Percentiles rank a stretch among this genome's conserved stretches.
Evolutionary conservation across 64 coral and sea anemone genomes (phyloP).

Genomic region (Montipora cactus): DNA sequence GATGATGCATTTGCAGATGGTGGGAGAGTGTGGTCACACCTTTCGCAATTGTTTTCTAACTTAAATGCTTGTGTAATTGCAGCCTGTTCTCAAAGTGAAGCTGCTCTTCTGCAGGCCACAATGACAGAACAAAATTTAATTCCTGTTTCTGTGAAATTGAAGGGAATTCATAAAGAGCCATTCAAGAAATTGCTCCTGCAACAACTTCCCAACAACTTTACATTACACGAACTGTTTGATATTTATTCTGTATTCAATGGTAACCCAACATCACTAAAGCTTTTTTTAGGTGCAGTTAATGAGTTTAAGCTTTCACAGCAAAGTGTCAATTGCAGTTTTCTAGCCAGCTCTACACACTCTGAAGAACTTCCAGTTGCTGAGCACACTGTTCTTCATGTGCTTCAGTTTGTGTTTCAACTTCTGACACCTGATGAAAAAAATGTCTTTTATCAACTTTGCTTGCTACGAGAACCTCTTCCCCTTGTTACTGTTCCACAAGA

Average conservation of each 20-base stretch:
- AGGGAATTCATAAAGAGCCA: conserved; percentile 30
- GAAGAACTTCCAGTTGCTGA: background rate
- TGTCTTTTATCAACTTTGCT: conserved; percentile 37
- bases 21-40: conserved; percentile 31
- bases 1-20: conserved; percentile 72
- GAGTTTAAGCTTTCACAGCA: conserved; percentile 44
- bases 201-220: background rate
- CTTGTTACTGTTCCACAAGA: background rate
- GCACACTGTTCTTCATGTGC: background rate
- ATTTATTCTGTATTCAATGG: conserved; percentile 30
- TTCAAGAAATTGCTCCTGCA: conserved; percentile 10
- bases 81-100: background rate
- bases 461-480: conserved; percentile 49
- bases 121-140: background rate
- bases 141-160: background rate
- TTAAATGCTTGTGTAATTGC: conserved; percentile 16
- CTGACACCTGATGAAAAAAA: background rate
- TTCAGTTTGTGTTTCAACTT: conserved; percentile 39
- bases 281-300: conserved; percentile 42
- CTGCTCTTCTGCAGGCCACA: background rate
- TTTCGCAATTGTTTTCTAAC: conserved; percentile 33
- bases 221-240: background rate
- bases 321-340: conserved; percentile 23
- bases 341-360: background rate
- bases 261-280: conserved; percentile 70